These are phyloP conservation scores for Latrodectus elegans DNA, from an alignment of 2,888 invertebrate genomes.

Conservation along the genomic window DNA sequence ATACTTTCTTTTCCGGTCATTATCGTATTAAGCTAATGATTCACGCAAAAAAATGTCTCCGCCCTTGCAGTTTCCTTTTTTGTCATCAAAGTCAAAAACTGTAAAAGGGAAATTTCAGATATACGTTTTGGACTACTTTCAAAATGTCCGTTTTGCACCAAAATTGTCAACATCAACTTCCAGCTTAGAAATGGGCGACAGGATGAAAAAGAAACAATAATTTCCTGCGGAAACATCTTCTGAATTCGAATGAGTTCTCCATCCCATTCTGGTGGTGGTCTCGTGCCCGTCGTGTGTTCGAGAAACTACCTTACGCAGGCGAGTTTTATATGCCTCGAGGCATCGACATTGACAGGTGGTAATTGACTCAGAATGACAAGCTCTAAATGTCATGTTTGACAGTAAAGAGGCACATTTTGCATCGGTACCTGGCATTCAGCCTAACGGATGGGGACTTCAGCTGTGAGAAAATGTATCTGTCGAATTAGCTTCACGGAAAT, in stretches of 20 bases:
- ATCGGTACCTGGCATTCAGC: slow-evolving; percentile 1
- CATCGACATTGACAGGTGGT: slow-evolving; percentile 56
- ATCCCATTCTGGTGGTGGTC: background rate
- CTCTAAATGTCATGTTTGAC: slow-evolving; percentile 49
- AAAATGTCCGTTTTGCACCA: background rate
- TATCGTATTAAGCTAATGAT: background rate
- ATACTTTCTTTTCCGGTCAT: background rate
- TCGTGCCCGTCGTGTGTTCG: background rate
- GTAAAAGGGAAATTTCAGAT: background rate
- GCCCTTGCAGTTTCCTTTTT: background rate
- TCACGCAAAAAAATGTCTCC: background rate
- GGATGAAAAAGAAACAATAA: background rate
- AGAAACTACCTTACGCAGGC: slow-evolving; percentile 21
- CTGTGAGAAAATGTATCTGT: too few species aligned
- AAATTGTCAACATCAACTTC: background rate
- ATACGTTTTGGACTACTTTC: background rate
- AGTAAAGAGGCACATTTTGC: background rate
- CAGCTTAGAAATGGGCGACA: background rate
- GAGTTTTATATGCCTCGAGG: slow-evolving; percentile 34
- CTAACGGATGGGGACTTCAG: background rate
- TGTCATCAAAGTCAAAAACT: background rate
- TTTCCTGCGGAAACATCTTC: slow-evolving; percentile 27
- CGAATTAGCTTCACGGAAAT: too few species aligned
- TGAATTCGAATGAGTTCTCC: slow-evolving; percentile 30
- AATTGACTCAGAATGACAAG: slow-evolving; percentile 55